Evolutionary conservation across 1,140 invertebrate species (phyloP), one percentile per base, ranked within the genome.

Genomic region (Drosophila suzukii): DNA sequence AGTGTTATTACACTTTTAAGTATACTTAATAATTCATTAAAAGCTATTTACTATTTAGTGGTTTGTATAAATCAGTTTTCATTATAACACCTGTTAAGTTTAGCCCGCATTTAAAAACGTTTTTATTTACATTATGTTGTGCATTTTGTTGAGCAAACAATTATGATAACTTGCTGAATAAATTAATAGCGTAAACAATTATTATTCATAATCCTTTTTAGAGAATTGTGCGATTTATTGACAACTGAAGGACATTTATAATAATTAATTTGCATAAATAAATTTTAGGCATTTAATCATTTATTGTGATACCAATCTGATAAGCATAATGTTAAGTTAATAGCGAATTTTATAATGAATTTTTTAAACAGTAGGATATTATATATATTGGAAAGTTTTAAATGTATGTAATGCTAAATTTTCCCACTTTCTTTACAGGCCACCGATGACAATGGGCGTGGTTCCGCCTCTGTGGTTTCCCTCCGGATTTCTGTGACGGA

Each of bases 381-480:
- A 36, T 11, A 36, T 36, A 3, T 12, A 6, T 36, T 11, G 34
- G 0, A 7, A 36, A 11, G 11, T 11, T 7, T 36, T 36, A 36
- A 7, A 27, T 27, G 1, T 27, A 27, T 27, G 1, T 27, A 27
- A 27, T 27, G 27, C 27, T 4, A 27, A 27, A 27, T 27, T 5
- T 27, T 1, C 0, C 27, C 27, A 5, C 3, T 27, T 1, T 1
- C 24, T 39, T 30, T 10, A 32, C 66, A 97, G 95, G 97, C 97
- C 0, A 97, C 95, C 12, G 98, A 98, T 80, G 95, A 97, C 80
- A 94, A 96, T 77, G 97, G 97, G 0, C 93, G 94, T 47, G 97
- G 96, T 0, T 95, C 96, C 78, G 95, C 94, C 10, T 95, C 95
- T 11, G 95, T 95, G 20, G 96, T 97, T 0, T 95, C 97, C 0